Percentiles rank a stretch among this genome's conserved stretches.
phyloP scores from a whole-genome alignment of 2,888 invertebrate species.

The Andrena praecox region DNA sequence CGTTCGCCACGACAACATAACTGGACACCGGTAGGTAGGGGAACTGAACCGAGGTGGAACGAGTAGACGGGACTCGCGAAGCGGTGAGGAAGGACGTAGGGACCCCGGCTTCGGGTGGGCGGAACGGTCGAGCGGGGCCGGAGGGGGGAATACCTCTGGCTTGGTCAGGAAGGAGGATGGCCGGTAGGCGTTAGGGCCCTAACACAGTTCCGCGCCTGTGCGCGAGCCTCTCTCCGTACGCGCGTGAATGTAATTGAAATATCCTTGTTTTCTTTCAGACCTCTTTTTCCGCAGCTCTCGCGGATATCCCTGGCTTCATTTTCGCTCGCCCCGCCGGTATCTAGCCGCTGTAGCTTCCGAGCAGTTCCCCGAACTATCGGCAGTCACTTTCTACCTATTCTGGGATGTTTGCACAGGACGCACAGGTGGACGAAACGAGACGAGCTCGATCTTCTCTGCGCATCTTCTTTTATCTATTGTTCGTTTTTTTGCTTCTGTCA shows the following conservation, averaged over 20 bases:
- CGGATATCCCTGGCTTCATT: neutral
- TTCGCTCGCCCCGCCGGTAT: neutral
- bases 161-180: conserved; percentile 55
- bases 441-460: neutral
- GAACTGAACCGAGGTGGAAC: conserved; percentile 81
- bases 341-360: neutral
- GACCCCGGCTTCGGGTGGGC: conserved; percentile 16
- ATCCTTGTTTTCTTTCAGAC: conserved; percentile 36
- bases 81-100: conserved; percentile 56
- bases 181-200: conserved; percentile 57
- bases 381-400: neutral
- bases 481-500: neutral
- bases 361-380: neutral
- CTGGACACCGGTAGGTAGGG: conserved; percentile 84
- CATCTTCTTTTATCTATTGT: neutral
- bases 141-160: conserved; percentile 58
- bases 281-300: neutral
- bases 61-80: conserved; percentile 58
- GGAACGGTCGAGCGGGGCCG: conserved; percentile 20
- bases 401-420: neutral
- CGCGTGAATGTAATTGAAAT: conserved; percentile 58
- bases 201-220: conserved; percentile 39
- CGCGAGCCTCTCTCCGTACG: conserved; percentile 37
- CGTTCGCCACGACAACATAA: conserved; percentile 83
- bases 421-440: neutral